phyloP scores from a whole-genome alignment of 2,888 invertebrate species.

The Iselma pallidipennis region DNA sequence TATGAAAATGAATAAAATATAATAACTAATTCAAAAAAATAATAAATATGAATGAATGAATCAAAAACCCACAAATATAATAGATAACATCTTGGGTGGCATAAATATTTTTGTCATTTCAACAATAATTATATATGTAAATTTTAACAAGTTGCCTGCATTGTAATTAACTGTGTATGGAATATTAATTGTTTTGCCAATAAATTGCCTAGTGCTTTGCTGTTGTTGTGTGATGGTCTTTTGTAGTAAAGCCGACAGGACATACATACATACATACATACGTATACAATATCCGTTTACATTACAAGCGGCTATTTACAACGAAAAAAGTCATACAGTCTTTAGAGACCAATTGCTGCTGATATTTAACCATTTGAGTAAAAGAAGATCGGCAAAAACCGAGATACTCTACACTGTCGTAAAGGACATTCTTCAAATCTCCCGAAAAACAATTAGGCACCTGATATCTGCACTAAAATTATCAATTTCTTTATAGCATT shows the following conservation, averaged over 20 bases:
- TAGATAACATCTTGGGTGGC: conserved; percentile 25
- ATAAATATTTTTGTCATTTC: conserved; percentile 24
- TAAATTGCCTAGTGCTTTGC: conserved; percentile 3
- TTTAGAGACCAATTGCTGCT: background rate
- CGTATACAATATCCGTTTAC: background rate
- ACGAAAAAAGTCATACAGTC: background rate
- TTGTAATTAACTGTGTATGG: conserved; percentile 24
- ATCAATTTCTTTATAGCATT: no score
- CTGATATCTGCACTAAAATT: no score
- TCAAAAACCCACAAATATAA: background rate
- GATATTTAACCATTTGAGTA: background rate
- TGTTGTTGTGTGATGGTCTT: background rate
- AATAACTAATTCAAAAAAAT: background rate
- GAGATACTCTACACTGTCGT: no score
- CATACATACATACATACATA: no score
- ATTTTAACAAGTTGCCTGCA: conserved; percentile 28
- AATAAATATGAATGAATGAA: no score
- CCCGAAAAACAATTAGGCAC: no score
- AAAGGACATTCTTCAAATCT: no score
- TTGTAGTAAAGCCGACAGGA: conserved; percentile 1
- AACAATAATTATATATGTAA: conserved; percentile 33
- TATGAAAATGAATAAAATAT: background rate
- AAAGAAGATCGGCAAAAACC: no score
- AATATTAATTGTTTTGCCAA: conserved; percentile 27
- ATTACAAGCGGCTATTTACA: background rate